phyloP scores from a whole-genome alignment of 2,888 invertebrate species.

The Anoncus sp. region DNA sequence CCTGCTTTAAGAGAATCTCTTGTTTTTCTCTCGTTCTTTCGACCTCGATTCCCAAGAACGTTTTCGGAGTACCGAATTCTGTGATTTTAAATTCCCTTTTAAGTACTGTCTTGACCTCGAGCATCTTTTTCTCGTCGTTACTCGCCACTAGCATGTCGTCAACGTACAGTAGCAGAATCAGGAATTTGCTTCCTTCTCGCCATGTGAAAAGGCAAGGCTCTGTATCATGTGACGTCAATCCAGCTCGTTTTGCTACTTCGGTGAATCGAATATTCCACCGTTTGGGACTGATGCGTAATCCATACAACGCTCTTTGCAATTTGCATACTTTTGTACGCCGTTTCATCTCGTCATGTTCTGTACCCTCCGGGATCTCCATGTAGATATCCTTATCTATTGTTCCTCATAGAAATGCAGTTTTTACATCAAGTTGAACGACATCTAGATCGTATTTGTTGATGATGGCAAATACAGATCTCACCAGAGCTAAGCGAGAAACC shows the following conservation, averaged over 20 bases:
- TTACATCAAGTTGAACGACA: constrained; percentile 16
- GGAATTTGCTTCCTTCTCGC: constrained; percentile 27
- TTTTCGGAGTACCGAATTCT: constrained; percentile 51
- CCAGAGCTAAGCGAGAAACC: constrained; percentile 35
- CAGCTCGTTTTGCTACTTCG: constrained; percentile 25
- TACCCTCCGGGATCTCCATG: constrained; percentile 30
- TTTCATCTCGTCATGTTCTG: neutral
- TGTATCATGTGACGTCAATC: constrained; percentile 21
- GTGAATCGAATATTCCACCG: constrained; percentile 46
- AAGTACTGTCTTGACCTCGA: constrained; percentile 44
- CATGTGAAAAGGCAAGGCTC: constrained; percentile 65
- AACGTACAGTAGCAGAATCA: constrained; percentile 57
- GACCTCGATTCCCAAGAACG: constrained; percentile 52
- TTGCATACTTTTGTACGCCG: constrained; percentile 18
- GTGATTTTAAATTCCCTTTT: constrained; percentile 55
- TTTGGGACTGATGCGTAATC: constrained; percentile 51
- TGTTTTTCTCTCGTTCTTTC: constrained; percentile 26
- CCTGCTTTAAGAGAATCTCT: constrained; percentile 5
- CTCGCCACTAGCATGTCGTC: constrained; percentile 58
- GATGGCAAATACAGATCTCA: constrained; percentile 36
- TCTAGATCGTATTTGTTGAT: constrained; percentile 30
- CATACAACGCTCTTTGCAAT: constrained; percentile 39
- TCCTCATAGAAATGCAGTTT: constrained; percentile 23
- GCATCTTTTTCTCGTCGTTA: constrained; percentile 45
- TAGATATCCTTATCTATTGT: constrained; percentile 27